Percentiles rank a stretch among this genome's conserved stretches.
Evolutionary conservation across 2,888 invertebrate genomes (phyloP).

Genomic region (Platerodrilus igneus): DNA sequence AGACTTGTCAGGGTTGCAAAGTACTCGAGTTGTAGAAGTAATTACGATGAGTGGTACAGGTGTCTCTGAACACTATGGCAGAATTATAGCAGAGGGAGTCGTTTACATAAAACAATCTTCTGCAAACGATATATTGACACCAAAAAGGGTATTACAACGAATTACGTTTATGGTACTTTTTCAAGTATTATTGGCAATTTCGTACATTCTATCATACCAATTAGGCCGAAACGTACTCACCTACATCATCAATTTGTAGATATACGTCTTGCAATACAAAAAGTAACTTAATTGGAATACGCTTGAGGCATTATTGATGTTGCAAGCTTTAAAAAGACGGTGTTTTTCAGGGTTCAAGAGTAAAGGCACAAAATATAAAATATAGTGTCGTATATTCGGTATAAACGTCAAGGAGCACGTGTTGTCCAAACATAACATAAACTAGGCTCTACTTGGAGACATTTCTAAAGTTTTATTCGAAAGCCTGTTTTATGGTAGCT

Average conservation of each 20-base stretch:
- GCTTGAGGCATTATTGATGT: too few species aligned
- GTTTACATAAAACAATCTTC: constrained; percentile 40
- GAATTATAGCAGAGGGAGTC: constrained; percentile 38
- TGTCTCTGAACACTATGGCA: constrained; percentile 34
- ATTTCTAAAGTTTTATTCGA: constrained; percentile 41
- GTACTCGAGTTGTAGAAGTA: constrained; percentile 34
- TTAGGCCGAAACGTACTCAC: background rate
- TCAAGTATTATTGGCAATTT: background rate
- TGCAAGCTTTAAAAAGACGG: too few species aligned
- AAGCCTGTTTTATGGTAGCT: constrained; percentile 33
- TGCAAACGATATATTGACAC: constrained; percentile 30
- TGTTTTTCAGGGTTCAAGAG: too few species aligned
- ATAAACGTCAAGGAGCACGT: constrained; percentile 45
- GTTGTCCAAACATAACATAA: constrained; percentile 47
- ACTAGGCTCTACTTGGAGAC: constrained; percentile 42
- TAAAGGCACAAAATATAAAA: constrained; percentile 40
- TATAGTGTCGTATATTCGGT: constrained; percentile 43
- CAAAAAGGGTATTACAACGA: constrained; percentile 30
- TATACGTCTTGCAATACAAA: too few species aligned
- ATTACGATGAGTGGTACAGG: constrained; percentile 41
- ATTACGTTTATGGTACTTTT: constrained; percentile 26
- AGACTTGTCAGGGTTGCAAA: constrained; percentile 15
- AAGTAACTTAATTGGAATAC: too few species aligned
- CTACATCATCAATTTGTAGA: too few species aligned
- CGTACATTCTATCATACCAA: background rate